These are phyloP conservation scores for Temnopleurus reevesii DNA, from an alignment of 53 echinoderm and acorn worm species.

Conservation along the genomic window DNA sequence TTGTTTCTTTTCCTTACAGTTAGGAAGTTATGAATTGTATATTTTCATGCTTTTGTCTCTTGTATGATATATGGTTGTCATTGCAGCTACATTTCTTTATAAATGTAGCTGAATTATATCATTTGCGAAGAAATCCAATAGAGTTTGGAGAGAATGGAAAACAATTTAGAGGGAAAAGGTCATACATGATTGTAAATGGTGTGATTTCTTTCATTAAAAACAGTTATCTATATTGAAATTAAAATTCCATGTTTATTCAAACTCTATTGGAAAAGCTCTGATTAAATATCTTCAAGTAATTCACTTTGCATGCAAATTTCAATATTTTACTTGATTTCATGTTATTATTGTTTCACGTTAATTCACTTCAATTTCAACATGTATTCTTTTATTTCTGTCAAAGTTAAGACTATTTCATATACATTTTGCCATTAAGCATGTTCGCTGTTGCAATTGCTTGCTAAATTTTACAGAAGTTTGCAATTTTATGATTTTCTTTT, in stretches of 20 bases:
- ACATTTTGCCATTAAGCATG: background rate
- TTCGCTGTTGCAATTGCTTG: background rate
- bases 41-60: background rate
- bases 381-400: background rate
- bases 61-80: background rate
- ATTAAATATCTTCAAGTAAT: background rate
- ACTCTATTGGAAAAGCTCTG: background rate
- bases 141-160: background rate
- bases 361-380: background rate
- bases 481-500: slow-evolving; percentile 6
- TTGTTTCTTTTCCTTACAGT: no score
- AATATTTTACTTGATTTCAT: background rate
- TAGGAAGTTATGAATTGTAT: no score
- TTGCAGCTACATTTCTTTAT: background rate
- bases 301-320: slow-evolving; percentile 5
- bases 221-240: no score
- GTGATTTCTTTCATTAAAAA: no score
- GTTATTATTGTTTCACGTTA: background rate
- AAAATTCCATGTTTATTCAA: background rate
- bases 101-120: slow-evolving; percentile 3
- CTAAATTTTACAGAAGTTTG: slow-evolving; percentile 4
- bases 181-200: no score
- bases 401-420: background rate
- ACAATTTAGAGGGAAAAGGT: no score
- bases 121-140: background rate